Evolutionary conservation across 2,113 vertebrate species (phyloP), one percentile per base, ranked within the genome.

Genomic region (Tragelaphus imberbis): DNA sequence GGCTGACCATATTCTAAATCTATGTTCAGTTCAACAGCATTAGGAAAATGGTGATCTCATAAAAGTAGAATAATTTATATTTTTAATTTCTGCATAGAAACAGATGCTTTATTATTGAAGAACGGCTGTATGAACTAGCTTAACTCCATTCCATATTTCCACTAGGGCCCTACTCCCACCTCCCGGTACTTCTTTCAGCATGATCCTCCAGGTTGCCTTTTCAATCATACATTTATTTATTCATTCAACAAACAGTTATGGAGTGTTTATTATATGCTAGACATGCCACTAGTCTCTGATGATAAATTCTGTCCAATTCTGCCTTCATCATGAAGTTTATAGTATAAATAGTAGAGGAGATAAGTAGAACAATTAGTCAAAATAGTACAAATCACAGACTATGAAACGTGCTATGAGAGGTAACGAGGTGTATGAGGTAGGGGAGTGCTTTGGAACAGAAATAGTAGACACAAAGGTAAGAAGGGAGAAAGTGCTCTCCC

Each of bases 341-440:
- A 30, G 16, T 88, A 82, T 17, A 84, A 80, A 82, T 28, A 90
- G 10, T 44, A 95, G 47, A 49, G 3, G 17, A 94, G 13, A 95
- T 88, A 85, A 88, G 16, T 1, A 88, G n/a, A 96, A 96, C 40
- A 97, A 94, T 95, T 55, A 92, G 23, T 80, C 27, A 92, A 97
- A 92, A 96, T 84, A 44, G 27, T 71, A 91, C 61, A 96, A 75
- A 91, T 91, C 88, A 85, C 15, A 59, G 58, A 58, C 65, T 88
- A 56, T 87, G 68, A 96, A 79, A 84, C 23, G 6, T 91, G 23
- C 53, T 75, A 4, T 58, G 58, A 90, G 51, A 77, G 12, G 40
- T 77, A 77, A 44, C 12, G 2, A 27, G 71, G n/a, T 40, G 10
- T 71, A 71, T 44, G 10, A 51, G 12, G 3, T 77, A 3, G 17